Evolutionary conservation across 2,888 invertebrate genomes (phyloP).

Genomic region (Drosophila buzzatii): DNA sequence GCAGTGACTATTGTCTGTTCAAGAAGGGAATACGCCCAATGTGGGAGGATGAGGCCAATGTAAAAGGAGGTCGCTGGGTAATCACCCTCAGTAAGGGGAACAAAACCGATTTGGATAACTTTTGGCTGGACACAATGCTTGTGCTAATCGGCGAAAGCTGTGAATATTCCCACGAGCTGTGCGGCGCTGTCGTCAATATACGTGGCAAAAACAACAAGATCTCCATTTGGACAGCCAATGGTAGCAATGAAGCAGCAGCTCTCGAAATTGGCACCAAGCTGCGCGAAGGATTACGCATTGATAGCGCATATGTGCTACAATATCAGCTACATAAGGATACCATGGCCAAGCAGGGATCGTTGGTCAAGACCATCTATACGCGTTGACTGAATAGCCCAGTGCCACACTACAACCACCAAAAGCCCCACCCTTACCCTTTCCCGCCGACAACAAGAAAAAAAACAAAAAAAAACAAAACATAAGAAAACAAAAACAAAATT

Average conservation of each 20-base stretch:
- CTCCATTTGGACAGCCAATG: slow-evolving; percentile 95
- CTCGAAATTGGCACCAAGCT: slow-evolving; percentile 94
- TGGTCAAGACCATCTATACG: slow-evolving; percentile 87
- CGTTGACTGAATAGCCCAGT: slow-evolving; percentile 10
- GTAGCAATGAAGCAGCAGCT: slow-evolving; percentile 90
- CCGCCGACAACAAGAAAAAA: background rate
- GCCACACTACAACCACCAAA: background rate
- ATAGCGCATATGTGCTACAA: slow-evolving; percentile 85
- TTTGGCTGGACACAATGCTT: slow-evolving; percentile 92
- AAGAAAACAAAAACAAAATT: background rate
- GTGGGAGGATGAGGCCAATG: slow-evolving; percentile 96
- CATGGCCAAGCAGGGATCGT: slow-evolving; percentile 92
- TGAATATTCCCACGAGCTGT: slow-evolving; percentile 95
- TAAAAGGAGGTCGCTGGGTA: slow-evolving; percentile 94
- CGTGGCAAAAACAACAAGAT: slow-evolving; percentile 96
- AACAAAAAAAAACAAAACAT: background rate
- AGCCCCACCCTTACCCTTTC: background rate
- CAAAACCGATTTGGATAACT: slow-evolving; percentile 89
- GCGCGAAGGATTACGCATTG: slow-evolving; percentile 91
- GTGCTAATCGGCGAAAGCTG: slow-evolving; percentile 98
- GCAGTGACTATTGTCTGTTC: slow-evolving; percentile 92
- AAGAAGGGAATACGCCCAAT: slow-evolving; percentile 91
- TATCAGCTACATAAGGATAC: slow-evolving; percentile 94
- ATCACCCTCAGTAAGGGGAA: slow-evolving; percentile 89
- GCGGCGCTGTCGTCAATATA: slow-evolving; percentile 98